Evolutionary conservation across 2,113 vertebrate species (phyloP), one percentile per base, ranked within the genome.

Genomic region (Paratilapia polleni): DNA sequence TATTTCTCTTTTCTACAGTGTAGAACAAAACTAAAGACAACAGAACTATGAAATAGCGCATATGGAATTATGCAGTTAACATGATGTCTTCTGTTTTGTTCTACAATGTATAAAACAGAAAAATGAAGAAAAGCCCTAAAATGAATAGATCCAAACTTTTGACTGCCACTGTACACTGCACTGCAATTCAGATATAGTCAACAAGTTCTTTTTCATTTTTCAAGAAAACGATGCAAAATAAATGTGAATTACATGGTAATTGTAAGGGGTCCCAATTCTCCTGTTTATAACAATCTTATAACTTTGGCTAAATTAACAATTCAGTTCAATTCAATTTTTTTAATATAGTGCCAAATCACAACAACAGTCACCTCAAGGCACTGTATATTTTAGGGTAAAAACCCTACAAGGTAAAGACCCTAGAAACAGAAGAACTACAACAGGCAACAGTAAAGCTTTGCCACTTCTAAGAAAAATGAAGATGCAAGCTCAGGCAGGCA

Each of bases 401-500:
- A n/a, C n/a, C n/a, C n/a, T n/a, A n/a, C n/a, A n/a, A n/a, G n/a
- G n/a, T n/a, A n/a, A n/a, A n/a, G n/a, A n/a, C n/a, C n/a, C n/a
- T n/a, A n/a, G n/a, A n/a, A n/a, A n/a, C n/a, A 66, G 62, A 24
- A 22, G 56, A 31, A 61, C 22, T n/a, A 54, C 26, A 43, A 76
- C 28, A 76, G 58, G 11, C 5, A 22, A 57, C 15, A 14, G n/a
- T 13, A 26, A 17, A 41, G 19, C 61, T n/a, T 36, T 47, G 5
- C 43, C 14, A 47, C 1, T 41, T 41, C 38, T 11, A 38, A 8
- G 38, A 15, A 43, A 66, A 68, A 2, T 22, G 52, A 81, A 49
- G 52, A 64, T 75, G 79, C 87, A 89, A 86, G 54, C 62, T 87
- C 26, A 73, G 74, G 49, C 80, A 82, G 64, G 24, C 82, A 80